These are phyloP conservation scores for Anthophora plumipes DNA, from an alignment of 2,888 invertebrate genomes.

Conservation along the genomic window DNA sequence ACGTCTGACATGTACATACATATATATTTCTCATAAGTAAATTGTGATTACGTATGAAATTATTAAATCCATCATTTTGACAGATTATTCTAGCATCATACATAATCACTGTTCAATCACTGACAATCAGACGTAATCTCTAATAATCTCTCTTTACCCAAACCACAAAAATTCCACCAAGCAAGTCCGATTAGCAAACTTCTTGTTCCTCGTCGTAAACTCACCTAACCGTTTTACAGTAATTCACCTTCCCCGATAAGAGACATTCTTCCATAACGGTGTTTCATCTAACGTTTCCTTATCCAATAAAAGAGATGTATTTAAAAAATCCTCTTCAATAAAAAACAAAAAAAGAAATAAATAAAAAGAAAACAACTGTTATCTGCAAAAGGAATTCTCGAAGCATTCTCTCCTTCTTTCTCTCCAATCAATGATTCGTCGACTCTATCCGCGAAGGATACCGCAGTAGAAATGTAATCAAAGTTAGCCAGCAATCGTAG, in stretches of 20 bases:
- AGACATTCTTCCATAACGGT: constrained; percentile 15
- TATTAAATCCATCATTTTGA: too few species aligned
- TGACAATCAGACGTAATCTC: neutral
- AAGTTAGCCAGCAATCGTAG: constrained; percentile 30
- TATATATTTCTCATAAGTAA: neutral
- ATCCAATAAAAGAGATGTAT: neutral
- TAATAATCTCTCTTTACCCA: neutral
- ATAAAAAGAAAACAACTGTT: neutral
- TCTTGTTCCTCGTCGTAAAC: neutral
- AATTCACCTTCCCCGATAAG: neutral
- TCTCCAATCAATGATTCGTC: neutral
- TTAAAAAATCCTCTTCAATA: neutral
- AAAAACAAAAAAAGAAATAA: neutral
- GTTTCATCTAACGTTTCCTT: neutral
- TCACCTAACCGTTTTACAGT: neutral
- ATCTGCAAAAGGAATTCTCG: constrained; percentile 1
- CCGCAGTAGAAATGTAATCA: constrained; percentile 17
- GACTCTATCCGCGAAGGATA: neutral
- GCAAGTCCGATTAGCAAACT: neutral
- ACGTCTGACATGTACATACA: too few species aligned
- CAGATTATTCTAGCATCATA: too few species aligned
- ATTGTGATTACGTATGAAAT: neutral
- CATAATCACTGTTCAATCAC: too few species aligned
- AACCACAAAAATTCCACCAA: too few species aligned
- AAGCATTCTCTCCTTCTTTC: neutral